phyloP scores from a whole-genome alignment of 1,140 invertebrate species.

The Drosophila bipectinata region DNA sequence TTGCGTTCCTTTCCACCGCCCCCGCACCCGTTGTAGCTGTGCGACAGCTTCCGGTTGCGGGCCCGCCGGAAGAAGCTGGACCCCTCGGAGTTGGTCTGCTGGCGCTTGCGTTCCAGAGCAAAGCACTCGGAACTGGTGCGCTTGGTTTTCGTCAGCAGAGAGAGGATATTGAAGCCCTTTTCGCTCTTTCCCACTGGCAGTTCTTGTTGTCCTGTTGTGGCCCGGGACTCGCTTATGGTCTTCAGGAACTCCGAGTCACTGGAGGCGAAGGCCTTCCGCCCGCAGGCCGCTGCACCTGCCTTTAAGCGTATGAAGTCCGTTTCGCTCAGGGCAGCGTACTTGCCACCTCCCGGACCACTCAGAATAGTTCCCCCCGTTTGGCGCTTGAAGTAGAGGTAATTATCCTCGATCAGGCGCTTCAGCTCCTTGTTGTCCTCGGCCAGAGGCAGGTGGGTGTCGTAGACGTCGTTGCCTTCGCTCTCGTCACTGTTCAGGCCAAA shows the following conservation, averaged over 20 bases:
- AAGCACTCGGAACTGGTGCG: constrained; percentile 78
- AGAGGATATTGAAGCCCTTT: constrained; percentile 74
- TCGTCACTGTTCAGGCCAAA: constrained; percentile 77
- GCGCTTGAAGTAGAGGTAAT: constrained; percentile 80
- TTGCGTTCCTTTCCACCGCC: constrained; percentile 65
- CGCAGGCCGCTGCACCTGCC: constrained; percentile 44
- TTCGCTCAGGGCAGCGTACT: constrained; percentile 75
- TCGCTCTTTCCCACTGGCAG: constrained; percentile 47
- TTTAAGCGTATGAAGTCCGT: constrained; percentile 80
- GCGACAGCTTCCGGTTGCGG: constrained; percentile 77
- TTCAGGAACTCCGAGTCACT: constrained; percentile 82
- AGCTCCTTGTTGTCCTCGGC: constrained; percentile 83
- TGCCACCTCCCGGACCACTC: constrained; percentile 25
- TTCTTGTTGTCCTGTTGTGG: constrained; percentile 26
- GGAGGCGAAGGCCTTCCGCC: constrained; percentile 63
- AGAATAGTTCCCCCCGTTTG: constrained; percentile 55
- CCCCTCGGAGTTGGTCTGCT: constrained; percentile 74
- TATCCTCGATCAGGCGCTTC: constrained; percentile 83
- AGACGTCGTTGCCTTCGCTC: constrained; percentile 76
- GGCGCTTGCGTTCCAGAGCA: constrained; percentile 71
- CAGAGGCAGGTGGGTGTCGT: constrained; percentile 72
- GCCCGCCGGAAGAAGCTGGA: constrained; percentile 73
- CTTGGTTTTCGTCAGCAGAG: constrained; percentile 73
- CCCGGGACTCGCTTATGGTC: constrained; percentile 55
- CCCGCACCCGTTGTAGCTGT: constrained; percentile 77